Evolutionary conservation across 2,797 vertebrate genomes (phyloP).

Genomic region (Somateria mollissima): DNA sequence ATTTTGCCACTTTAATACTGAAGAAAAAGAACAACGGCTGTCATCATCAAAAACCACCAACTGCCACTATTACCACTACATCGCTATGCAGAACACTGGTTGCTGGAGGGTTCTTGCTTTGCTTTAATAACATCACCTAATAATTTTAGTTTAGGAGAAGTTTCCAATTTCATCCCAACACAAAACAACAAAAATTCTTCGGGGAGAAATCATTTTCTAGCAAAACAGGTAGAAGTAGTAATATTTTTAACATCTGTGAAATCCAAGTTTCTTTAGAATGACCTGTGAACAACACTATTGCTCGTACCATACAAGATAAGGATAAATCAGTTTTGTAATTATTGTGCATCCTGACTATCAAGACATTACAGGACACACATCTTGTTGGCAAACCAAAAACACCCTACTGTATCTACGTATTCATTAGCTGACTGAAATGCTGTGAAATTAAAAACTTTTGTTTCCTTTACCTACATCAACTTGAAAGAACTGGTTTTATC

Average conservation of each 20-base stretch:
- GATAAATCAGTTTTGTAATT: background rate
- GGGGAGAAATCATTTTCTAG: background rate
- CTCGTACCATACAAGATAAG: background rate
- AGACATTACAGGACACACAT: background rate
- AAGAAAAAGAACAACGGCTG: background rate
- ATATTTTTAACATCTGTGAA: background rate
- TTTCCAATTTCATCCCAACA: background rate
- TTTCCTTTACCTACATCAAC: background rate
- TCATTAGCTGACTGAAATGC: background rate
- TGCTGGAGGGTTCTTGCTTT: background rate
- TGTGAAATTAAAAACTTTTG: background rate
- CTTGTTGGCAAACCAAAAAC: background rate
- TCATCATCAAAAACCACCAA: background rate
- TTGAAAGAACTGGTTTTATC: background rate
- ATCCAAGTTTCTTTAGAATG: background rate
- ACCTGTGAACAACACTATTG: background rate
- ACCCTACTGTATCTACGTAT: background rate
- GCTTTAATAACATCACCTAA: background rate
- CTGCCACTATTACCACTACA: background rate
- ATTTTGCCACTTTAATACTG: background rate
- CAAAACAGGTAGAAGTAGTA: background rate
- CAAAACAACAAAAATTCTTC: background rate
- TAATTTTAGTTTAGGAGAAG: background rate
- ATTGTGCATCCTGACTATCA: rapidly evolving
- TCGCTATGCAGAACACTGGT: background rate